Percentiles rank a stretch among this genome's conserved stretches.
These are phyloP conservation scores for Apogon talboti DNA, from an alignment of 2,797 vertebrate genomes.

Conservation along the genomic window DNA sequence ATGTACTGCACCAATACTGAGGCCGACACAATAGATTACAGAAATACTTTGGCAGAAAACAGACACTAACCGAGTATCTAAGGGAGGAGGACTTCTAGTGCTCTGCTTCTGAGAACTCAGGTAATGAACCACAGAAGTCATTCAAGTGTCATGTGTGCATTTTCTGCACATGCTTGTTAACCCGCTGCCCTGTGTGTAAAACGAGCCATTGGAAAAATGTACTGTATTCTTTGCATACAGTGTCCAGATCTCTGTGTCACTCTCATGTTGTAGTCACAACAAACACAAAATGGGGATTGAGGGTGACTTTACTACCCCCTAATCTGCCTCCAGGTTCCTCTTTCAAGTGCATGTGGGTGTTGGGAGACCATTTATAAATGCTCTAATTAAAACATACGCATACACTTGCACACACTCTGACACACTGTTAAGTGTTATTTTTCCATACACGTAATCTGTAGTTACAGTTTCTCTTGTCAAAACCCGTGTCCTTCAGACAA, in stretches of 20 bases:
- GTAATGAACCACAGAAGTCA: neutral
- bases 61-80: too few relatives aligned
- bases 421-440: conserved; percentile 14
- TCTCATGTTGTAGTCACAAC: conserved; percentile 62
- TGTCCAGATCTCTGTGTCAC: conserved; percentile 47
- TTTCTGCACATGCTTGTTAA: conserved; percentile 14
- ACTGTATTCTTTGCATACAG: conserved; percentile 12
- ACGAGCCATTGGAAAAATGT: conserved; percentile 52
- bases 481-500: conserved; percentile 41
- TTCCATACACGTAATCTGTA: conserved; percentile 36
- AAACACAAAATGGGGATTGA: conserved; percentile 26
- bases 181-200: neutral
- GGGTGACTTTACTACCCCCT: conserved; percentile 22
- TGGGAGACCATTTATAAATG: conserved; percentile 21
- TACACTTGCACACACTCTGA: conserved; percentile 18
- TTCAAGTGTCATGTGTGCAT: conserved; percentile 7
- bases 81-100: too few relatives aligned
- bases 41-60: too few relatives aligned
- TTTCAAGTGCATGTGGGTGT: conserved; percentile 25
- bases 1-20: too few relatives aligned
- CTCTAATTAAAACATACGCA: conserved; percentile 29
- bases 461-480: conserved; percentile 26
- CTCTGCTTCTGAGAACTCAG: neutral
- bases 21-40: too few relatives aligned
- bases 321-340: conserved; percentile 2